Base-by-base conservation (phyloP, 2,888 invertebrate genomes). In the Rhagophthalmus giganteus region DNA sequence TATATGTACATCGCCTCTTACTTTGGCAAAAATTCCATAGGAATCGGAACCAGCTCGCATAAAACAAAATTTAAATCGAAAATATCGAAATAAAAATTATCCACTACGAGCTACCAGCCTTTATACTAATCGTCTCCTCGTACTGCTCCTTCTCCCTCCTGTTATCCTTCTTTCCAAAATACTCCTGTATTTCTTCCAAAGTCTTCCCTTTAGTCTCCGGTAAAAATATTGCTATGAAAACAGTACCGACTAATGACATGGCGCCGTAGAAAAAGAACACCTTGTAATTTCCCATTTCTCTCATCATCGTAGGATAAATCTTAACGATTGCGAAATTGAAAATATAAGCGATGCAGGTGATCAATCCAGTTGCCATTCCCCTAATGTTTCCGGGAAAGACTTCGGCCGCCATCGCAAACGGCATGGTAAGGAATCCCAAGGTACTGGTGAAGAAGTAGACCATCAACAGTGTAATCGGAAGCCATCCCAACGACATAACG, bases 351-450 rank as follows among this genome's bases (percentile, higher is more conserved):
- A 74, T 49, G 27, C 76, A 76, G 0, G 77, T 74, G 1, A 78
- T 76, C 1, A 78, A 38, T 0, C 80, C 79, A 0, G 78, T 74
- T 0, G 80, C 76, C 1, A 78, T 67, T 2, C 81, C 81, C 16
- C 80, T 74, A 0, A 81, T 76, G 39, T 77, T 76, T 6, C 74
- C 59, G 0, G 81, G 81, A 56, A 78, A 81, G 3, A 81, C 71
- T 59, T 82, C 81, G 1, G 80, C 80, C 0, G 80, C 66, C 77
- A 82, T 76, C 0, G 81, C 80, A 62, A 80, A 82, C 0, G 82
- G 82, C 2, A 82, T 59, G 0, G 79, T 78, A n/a, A 80, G 65
- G 55, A 80, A 80, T 0, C 81, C 82, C 1, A 81, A 48, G 0
- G 80, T 78, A 45, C 78, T 78, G 10, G 74, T 71, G 46, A 80